Evolutionary conservation across 2,113 vertebrate species (phyloP).

Genomic region (Malurus elegans): DNA sequence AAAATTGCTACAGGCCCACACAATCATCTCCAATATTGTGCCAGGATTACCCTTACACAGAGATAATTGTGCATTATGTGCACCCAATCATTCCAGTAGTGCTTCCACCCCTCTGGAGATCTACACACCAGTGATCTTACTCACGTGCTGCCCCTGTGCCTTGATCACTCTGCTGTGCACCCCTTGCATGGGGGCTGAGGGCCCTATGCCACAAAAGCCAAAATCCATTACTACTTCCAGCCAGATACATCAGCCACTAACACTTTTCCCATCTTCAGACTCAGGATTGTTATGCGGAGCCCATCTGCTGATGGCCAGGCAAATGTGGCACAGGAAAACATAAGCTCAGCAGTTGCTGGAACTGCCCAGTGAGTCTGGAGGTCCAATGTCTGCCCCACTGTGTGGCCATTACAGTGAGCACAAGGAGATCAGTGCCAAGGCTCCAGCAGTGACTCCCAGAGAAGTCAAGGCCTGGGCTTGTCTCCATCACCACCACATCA

Average conservation of each 20-base stretch:
- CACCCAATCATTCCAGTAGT: neutral
- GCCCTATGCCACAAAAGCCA: neutral
- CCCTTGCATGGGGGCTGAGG: rapidly evolving
- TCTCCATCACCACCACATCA: neutral
- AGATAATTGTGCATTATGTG: neutral
- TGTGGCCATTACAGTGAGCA: neutral
- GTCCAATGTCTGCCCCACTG: rapidly evolving
- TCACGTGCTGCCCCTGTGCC: neutral
- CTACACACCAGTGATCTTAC: neutral
- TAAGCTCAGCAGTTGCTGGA: neutral
- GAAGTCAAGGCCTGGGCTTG: neutral
- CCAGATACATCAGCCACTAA: neutral
- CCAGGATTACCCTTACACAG: neutral
- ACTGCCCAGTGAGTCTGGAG: neutral
- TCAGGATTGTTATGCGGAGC: neutral
- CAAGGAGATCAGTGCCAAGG: neutral
- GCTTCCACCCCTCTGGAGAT: neutral
- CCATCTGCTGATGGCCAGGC: neutral
- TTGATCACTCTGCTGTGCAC: neutral
- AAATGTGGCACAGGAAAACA: rapidly evolving
- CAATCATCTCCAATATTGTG: rapidly evolving
- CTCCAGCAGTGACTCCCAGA: neutral
- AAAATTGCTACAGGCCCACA: neutral
- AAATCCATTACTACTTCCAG: neutral
- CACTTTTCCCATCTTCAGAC: neutral